Percentiles rank a stretch among this genome's conserved stretches.
Conservation (phyloP, 2,797 vertebrate species). For the Eidolon dupreanum region DNA sequence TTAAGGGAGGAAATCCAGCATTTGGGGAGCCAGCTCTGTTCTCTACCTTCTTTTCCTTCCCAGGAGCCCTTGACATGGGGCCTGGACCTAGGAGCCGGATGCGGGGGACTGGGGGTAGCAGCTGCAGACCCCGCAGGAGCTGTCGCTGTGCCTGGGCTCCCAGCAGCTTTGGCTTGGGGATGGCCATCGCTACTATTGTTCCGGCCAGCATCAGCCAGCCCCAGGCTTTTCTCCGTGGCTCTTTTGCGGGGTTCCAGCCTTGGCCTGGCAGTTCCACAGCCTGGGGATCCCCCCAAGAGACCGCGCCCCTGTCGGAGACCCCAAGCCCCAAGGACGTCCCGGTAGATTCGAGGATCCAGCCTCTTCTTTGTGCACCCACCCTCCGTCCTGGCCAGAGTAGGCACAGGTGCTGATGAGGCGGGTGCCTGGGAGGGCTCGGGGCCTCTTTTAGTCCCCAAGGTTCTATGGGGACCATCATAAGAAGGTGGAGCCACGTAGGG, state of each 20-base stretch:
- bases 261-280: constrained; percentile 18
- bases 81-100: neutral
- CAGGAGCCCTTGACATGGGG: constrained; percentile 42
- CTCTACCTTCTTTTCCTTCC: constrained; percentile 60
- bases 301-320: constrained; percentile 69
- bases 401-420: neutral
- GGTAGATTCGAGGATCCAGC: constrained; percentile 78
- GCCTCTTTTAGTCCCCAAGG: constrained; percentile 72
- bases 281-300: constrained; percentile 73
- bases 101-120: neutral
- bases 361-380: constrained; percentile 65
- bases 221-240: constrained; percentile 4
- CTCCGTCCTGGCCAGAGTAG: constrained; percentile 58
- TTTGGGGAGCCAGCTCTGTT: constrained; percentile 45
- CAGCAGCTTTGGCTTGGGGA: neutral
- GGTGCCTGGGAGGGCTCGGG: constrained; percentile 16
- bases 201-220: neutral
- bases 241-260: constrained; percentile 24
- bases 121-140: neutral
- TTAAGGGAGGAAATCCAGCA: constrained; percentile 54
- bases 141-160: neutral
- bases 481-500: constrained; percentile 86
- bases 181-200: neutral
- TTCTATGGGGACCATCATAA: constrained; percentile 85
- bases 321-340: constrained; percentile 77